These are phyloP conservation scores for Pyralis farinalis DNA, from an alignment of 2,888 invertebrate genomes.

Conservation along the genomic window DNA sequence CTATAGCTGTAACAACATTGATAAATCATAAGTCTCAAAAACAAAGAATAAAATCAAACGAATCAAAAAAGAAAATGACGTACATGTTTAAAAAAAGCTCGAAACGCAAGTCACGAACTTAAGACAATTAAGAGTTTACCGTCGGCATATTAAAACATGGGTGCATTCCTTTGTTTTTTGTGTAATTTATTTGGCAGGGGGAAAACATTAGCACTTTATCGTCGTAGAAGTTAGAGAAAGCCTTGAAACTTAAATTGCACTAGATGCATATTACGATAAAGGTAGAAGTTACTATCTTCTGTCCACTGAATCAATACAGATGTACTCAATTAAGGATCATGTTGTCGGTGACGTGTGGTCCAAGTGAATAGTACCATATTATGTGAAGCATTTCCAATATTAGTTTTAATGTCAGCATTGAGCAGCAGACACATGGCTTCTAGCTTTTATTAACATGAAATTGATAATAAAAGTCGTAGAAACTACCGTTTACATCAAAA, in stretches of 20 bases:
- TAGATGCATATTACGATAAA: slow-evolving; percentile 13
- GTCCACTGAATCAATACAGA: slow-evolving; percentile 30
- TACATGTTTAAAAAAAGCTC: slow-evolving; percentile 38
- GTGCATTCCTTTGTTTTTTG: slow-evolving; percentile 48
- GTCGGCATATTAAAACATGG: slow-evolving; percentile 59
- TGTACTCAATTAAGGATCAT: slow-evolving; percentile 27
- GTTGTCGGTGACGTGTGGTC: slow-evolving; percentile 20
- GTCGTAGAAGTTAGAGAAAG: slow-evolving; percentile 33
- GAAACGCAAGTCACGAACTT: slow-evolving; percentile 60
- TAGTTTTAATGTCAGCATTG: too few relatives aligned
- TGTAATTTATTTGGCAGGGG: slow-evolving; percentile 40
- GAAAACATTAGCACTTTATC: slow-evolving; percentile 43
- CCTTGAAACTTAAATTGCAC: slow-evolving; percentile 1
- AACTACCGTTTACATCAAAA: too few relatives aligned
- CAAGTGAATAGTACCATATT: too few relatives aligned
- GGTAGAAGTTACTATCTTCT: slow-evolving; percentile 16
- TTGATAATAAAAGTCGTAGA: too few relatives aligned
- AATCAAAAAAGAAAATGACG: slow-evolving; percentile 20
- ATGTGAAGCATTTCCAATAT: too few relatives aligned
- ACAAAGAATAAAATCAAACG: slow-evolving; percentile 15
- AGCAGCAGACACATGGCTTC: too few relatives aligned
- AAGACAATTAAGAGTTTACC: slow-evolving; percentile 63
- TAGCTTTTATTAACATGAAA: too few relatives aligned
- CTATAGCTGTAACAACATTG: background rate
- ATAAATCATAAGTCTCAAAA: slow-evolving; percentile 10